Evolutionary conservation across 1,140 invertebrate genomes (phyloP).

Genomic region (Drosophila sulfurigaster): DNA sequence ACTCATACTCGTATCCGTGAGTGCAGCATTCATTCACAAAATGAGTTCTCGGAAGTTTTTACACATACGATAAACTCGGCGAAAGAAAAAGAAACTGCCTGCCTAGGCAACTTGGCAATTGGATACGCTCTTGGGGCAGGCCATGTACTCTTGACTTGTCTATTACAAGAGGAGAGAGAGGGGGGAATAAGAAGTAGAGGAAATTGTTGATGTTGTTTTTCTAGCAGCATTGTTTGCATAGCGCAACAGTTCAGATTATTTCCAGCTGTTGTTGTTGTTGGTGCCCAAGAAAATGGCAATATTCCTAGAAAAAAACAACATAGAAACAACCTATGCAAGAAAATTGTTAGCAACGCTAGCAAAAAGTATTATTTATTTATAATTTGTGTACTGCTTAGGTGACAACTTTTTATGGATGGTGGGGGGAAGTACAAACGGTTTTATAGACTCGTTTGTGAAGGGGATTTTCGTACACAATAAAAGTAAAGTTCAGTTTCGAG

Average conservation of each 20-base stretch:
- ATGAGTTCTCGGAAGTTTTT: slow-evolving; percentile 56
- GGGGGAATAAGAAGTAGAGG: not conserved
- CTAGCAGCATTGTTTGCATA: slow-evolving; percentile 30
- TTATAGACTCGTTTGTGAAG: slow-evolving; percentile 1
- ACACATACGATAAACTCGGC: slow-evolving; percentile 11
- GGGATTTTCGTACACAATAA: not conserved
- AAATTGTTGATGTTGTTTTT: slow-evolving; percentile 13
- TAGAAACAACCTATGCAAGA: slow-evolving; percentile 41
- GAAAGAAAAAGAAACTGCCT: slow-evolving; percentile 58
- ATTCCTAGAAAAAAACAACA: slow-evolving; percentile 50
- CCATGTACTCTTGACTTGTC: slow-evolving; percentile 17
- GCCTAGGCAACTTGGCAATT: slow-evolving; percentile 72
- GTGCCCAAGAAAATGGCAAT: slow-evolving; percentile 41
- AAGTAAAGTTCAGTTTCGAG: not conserved
- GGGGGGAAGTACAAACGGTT: slow-evolving; percentile 16
- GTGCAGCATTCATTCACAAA: slow-evolving; percentile 63
- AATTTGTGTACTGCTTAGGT: slow-evolving; percentile 16
- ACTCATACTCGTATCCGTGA: not conserved
- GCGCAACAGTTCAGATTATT: slow-evolving; percentile 63
- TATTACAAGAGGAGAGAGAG: not conserved
- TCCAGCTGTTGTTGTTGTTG: slow-evolving; percentile 61
- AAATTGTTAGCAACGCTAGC: slow-evolving; percentile 44
- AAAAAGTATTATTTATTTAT: slow-evolving; percentile 13
- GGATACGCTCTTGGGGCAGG: slow-evolving; percentile 57
- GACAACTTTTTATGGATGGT: slow-evolving; percentile 2